phyloP scores from a whole-genome alignment of 2,113 vertebrate genomes.

The Sylvia atricapilla region DNA sequence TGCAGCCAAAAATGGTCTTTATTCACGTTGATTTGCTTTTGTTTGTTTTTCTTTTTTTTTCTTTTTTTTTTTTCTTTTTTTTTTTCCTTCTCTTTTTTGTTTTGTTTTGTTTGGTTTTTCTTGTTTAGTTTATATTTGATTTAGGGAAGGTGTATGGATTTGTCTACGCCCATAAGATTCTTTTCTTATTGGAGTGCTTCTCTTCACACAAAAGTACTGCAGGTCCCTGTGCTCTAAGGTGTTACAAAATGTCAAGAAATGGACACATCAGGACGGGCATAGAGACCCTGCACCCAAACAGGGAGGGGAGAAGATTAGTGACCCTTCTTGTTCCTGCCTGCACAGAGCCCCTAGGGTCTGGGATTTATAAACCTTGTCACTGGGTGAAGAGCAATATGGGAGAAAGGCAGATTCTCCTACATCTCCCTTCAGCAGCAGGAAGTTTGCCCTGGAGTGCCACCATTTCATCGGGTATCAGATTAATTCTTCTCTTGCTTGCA shows the following conservation, averaged over 20 bases:
- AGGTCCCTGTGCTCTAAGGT: not conserved
- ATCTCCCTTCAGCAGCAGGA: not conserved
- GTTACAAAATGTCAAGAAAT: not conserved
- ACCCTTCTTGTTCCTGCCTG: not conserved
- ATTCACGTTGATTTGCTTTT: not conserved
- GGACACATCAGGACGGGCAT: not conserved
- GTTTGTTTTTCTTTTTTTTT: not conserved
- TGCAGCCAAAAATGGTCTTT: not conserved
- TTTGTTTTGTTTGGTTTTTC: not conserved
- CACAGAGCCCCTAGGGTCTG: not conserved
- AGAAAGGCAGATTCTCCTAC: not conserved
- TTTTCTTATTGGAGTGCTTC: not conserved
- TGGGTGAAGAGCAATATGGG: fast-evolving
- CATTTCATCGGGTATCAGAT: not conserved
- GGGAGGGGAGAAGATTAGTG: not conserved
- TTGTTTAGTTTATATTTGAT: not conserved
- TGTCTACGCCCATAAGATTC: not conserved
- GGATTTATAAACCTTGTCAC: not conserved
- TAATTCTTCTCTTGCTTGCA: not conserved
- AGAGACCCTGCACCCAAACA: not conserved
- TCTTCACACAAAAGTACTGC: not conserved
- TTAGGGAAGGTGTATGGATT: not conserved
- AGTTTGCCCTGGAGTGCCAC: not conserved
- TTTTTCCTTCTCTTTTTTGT: too few relatives aligned
- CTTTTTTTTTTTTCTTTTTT: too few relatives aligned